A percentile compares a stretch with the other conserved stretches of the same genome.
These are phyloP conservation scores for Ellobius talpinus DNA, from an alignment of 2,113 vertebrate species.

Conservation along the genomic window DNA sequence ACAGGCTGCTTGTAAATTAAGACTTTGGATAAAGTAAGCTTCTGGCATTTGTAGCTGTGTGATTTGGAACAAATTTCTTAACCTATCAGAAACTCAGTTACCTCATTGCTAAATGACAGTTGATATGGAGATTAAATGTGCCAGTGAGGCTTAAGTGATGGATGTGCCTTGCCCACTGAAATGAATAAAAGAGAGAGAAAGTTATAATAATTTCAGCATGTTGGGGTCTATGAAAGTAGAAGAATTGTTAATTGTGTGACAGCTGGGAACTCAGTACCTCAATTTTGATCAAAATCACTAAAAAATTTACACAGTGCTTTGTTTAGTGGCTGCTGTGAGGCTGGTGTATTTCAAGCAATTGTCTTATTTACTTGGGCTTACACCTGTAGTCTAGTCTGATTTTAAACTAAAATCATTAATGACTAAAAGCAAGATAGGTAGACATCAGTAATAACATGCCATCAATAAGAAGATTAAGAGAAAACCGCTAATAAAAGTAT, in stretches of 20 bases:
- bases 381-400: neutral
- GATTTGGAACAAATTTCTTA: conserved; percentile 52
- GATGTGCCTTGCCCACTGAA: neutral
- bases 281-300: conserved; percentile 30
- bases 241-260: conserved; percentile 43
- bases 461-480: neutral
- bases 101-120: conserved; percentile 24
- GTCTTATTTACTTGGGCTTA: conserved; percentile 23
- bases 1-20: conserved; percentile 27
- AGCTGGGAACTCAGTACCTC: neutral
- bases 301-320: conserved; percentile 13
- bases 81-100: conserved; percentile 4
- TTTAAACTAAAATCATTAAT: conserved; percentile 20
- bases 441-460: neutral
- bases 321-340: neutral
- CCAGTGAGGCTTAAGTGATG: conserved; percentile 24
- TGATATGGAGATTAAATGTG: conserved; percentile 20
- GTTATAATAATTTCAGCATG: conserved; percentile 55
- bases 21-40: conserved; percentile 23
- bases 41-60: conserved; percentile 17
- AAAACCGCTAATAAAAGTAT: conserved; percentile 22
- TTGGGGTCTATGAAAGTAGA: conserved; percentile 43
- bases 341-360: neutral
- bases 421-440: neutral
- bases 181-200: conserved; percentile 40